Conservation (phyloP, 2,797 vertebrate species). For the Philypnodon macrostomus region DNA sequence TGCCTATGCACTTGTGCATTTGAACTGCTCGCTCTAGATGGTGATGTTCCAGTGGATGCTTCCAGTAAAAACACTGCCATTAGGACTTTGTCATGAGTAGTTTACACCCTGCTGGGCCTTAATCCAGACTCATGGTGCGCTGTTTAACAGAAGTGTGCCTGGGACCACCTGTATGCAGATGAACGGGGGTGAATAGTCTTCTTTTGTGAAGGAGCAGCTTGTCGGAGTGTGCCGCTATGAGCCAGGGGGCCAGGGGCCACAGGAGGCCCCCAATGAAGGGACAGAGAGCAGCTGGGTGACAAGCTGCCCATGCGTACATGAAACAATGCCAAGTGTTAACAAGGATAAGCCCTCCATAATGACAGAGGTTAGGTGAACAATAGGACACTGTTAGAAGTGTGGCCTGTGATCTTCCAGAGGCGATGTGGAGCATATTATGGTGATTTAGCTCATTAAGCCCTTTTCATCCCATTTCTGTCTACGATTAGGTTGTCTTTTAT, state of each 20-base stretch:
- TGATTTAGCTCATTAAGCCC: slow-evolving; percentile 33
- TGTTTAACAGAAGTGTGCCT: slow-evolving; percentile 56
- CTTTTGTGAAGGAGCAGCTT: slow-evolving; percentile 75
- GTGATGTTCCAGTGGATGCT: slow-evolving; percentile 28
- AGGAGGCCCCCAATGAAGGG: slow-evolving; percentile 52
- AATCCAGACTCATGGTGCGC: slow-evolving; percentile 40
- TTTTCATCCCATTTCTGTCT: slow-evolving; percentile 27
- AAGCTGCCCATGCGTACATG: slow-evolving; percentile 61
- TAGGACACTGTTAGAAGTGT: slow-evolving; percentile 48
- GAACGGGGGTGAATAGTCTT: slow-evolving; percentile 47
- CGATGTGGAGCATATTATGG: slow-evolving; percentile 41
- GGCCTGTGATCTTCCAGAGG: slow-evolving; percentile 45
- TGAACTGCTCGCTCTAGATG: slow-evolving; percentile 20
- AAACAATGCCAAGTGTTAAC: slow-evolving; percentile 71
- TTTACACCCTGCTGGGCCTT: slow-evolving; percentile 3
- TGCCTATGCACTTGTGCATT: slow-evolving; percentile 11
- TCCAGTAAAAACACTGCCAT: slow-evolving; percentile 4
- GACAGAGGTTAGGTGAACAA: slow-evolving; percentile 52
- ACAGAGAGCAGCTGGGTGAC: slow-evolving; percentile 66
- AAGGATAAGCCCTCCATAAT: slow-evolving; percentile 58
- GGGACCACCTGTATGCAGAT: slow-evolving; percentile 78
- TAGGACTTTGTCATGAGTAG: neutral
- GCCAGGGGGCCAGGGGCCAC: slow-evolving; percentile 35
- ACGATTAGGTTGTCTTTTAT: slow-evolving; percentile 35
- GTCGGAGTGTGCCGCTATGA: slow-evolving; percentile 73